Conservation (phyloP, 1,140 invertebrate genomes). For the Drosophila novamexicana region DNA sequence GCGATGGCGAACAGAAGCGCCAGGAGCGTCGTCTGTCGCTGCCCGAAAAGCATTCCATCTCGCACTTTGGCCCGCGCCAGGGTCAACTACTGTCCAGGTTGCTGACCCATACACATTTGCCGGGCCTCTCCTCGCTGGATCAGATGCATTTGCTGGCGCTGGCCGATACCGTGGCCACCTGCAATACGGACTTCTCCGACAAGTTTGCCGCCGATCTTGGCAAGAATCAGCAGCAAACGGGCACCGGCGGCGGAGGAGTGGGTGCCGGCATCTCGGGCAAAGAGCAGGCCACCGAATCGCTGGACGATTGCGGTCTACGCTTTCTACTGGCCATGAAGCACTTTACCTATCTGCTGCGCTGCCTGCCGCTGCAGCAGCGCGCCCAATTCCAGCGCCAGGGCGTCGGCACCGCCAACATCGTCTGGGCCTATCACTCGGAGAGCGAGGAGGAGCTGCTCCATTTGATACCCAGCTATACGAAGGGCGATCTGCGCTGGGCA, state of each 20-base stretch:
- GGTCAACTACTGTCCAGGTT: constrained; percentile 92
- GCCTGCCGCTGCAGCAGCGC: constrained; percentile 94
- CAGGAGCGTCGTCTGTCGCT: constrained; percentile 88
- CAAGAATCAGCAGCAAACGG: constrained; percentile 86
- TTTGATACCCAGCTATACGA: constrained; percentile 94
- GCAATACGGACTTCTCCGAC: constrained; percentile 94
- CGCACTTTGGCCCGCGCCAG: constrained; percentile 93
- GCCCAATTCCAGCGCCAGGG: constrained; percentile 94
- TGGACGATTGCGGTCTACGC: constrained; percentile 98
- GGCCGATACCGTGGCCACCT: constrained; percentile 98
- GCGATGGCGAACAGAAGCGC: constrained; percentile 87
- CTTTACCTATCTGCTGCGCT: constrained; percentile 96
- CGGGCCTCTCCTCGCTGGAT: constrained; percentile 98
- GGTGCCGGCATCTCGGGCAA: constrained; percentile 85
- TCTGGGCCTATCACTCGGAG: constrained; percentile 99
- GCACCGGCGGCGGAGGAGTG: constrained; percentile 33
- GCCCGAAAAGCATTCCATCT: constrained; percentile 89
- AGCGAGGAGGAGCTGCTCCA: constrained; percentile 97
- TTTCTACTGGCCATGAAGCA: constrained; percentile 99
- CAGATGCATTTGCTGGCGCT: constrained; percentile 99
- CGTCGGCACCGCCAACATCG: constrained; percentile 95
- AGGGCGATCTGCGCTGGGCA: constrained; percentile 94
- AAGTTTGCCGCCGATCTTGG: constrained; percentile 91
- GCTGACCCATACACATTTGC: constrained; percentile 97
- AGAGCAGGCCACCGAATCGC: constrained; percentile 91